phyloP scores from a whole-genome alignment of 2,113 vertebrate species.

The Urocolius indicus region DNA sequence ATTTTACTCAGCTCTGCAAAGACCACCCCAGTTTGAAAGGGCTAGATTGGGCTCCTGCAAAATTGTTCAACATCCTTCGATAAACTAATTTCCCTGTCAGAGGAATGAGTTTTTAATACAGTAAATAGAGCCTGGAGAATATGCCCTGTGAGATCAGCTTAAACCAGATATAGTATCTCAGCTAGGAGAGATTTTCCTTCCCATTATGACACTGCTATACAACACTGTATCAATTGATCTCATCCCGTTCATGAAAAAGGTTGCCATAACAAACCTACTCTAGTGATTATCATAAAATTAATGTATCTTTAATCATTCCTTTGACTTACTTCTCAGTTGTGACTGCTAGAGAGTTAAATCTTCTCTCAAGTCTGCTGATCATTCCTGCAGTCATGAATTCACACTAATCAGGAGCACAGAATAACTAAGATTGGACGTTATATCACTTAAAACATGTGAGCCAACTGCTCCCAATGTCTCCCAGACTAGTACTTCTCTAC shows the following conservation, averaged over 20 bases:
- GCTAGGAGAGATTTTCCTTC: neutral
- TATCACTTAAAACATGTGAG: neutral
- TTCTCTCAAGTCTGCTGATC: constrained; percentile 1
- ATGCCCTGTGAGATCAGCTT: neutral
- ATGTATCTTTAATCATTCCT: neutral
- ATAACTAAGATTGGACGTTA: neutral
- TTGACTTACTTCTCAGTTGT: neutral
- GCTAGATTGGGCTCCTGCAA: neutral
- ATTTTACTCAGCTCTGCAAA: neutral
- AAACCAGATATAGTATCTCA: neutral
- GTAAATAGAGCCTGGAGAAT: neutral
- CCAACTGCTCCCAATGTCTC: neutral
- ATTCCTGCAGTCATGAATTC: neutral
- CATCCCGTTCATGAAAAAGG: neutral
- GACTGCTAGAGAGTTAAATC: neutral
- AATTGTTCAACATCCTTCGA: neutral
- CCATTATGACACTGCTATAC: neutral
- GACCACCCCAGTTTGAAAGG: neutral
- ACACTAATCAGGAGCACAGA: neutral
- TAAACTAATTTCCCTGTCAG: neutral
- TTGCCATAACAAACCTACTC: neutral
- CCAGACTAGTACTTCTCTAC: neutral
- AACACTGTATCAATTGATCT: neutral
- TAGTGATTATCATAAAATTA: neutral
- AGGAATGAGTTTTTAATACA: neutral